Base-by-base conservation (phyloP, 2,797 vertebrate species). In the Semotilus atromaculatus region DNA sequence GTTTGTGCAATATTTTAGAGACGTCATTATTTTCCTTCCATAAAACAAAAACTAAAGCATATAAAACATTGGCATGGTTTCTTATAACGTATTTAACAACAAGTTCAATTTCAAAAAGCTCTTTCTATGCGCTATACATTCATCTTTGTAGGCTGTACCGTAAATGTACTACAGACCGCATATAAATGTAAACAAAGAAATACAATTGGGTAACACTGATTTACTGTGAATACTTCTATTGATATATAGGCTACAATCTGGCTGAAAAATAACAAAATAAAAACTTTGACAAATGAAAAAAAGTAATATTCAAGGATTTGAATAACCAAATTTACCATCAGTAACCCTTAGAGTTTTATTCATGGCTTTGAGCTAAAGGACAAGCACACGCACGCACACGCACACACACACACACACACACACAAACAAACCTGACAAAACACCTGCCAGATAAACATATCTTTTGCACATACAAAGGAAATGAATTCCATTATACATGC, bases 1-100 rank as follows among this genome's bases (percentile, higher is more conserved):
- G 60, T 78, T 38, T 85, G 83, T 85, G 83, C 76, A 85, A 80
- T 80, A 58, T 77, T 84, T 77, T 64, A 67, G 11, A 75, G 14
- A 55, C 3, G 34, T 55, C 36, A 31, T 67, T 48, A 81, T 58
- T 84, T 84, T 72, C 29, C 40, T 60, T 79, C 10, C 16, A 62
- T n/a, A 36, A 79, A 78, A 76, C 10, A 75, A 67, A 62, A 43
- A 68, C 2, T 23, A 45, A 67, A 38, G n/a, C 34, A 38, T 19
- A 58, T 68, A 84, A 51, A 71, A 43, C 21, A 60, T 38, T 43
- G 78, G 40, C 31, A 79, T 72, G 53, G 64, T 78, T 84, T 55
- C 36, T 38, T 29, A 36, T 70, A 3, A 64, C n/a, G 66, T 62
- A 48, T 79, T 84, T 60, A 34, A 26, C 67, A 58, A 80, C 48